Percentiles rank a stretch among this genome's conserved stretches.
Evolutionary conservation across 2,797 vertebrate species (phyloP).

Genomic region (Argyrosomus regius): DNA sequence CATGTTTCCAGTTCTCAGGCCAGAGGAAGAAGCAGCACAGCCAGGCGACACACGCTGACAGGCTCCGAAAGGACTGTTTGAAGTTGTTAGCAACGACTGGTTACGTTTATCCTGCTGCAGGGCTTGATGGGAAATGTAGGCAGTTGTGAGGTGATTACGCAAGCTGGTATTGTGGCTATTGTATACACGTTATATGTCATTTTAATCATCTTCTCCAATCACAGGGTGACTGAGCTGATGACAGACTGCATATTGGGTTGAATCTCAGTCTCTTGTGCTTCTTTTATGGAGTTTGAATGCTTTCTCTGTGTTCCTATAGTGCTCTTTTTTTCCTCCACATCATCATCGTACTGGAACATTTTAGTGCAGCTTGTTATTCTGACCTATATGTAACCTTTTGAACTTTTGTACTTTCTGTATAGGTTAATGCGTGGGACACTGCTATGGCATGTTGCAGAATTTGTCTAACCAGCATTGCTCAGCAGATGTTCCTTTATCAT

Average conservation of each 20-base stretch:
- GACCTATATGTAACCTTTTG: too few relatives aligned
- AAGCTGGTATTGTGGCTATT: not conserved
- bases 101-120: constrained; percentile 37
- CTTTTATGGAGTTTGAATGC: too few relatives aligned
- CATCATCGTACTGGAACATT: too few relatives aligned
- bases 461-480: too few relatives aligned
- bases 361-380: too few relatives aligned
- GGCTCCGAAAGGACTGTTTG: constrained; percentile 28
- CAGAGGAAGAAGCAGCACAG: constrained; percentile 38
- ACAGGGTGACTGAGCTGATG: not conserved
- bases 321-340: not conserved
- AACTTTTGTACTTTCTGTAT: too few relatives aligned
- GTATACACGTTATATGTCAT: not conserved
- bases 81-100: constrained; percentile 40
- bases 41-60: constrained; percentile 36
- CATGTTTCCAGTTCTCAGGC: constrained; percentile 75
- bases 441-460: too few relatives aligned
- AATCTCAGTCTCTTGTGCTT: not conserved
- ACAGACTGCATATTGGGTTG: not conserved
- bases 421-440: too few relatives aligned
- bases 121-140: constrained; percentile 74
- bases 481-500: too few relatives aligned
- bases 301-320: not conserved
- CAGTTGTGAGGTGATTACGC: not conserved
- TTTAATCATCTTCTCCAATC: not conserved